Evolutionary conservation across 2,888 invertebrate species (phyloP).

Genomic region (Oscheius myriophilus): DNA sequence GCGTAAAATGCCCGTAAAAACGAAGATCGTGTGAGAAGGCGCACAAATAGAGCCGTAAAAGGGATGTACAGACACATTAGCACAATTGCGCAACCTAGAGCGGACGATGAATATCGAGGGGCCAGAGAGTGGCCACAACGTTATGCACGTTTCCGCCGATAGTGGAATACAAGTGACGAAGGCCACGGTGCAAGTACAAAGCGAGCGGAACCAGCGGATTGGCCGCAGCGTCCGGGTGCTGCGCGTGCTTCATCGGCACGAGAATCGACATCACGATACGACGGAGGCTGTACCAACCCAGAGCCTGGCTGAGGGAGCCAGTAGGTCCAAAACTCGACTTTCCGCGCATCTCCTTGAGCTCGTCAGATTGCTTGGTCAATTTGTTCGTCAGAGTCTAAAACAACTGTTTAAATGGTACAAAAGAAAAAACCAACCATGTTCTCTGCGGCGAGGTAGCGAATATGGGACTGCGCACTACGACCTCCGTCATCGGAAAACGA

Average conservation of each 20-base stretch:
- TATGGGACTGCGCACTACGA: conserved; percentile 39
- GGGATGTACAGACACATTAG: too few species aligned
- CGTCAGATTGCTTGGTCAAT: conserved; percentile 46
- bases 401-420: background rate
- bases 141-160: too few species aligned
- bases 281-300: background rate
- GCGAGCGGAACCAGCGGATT: too few species aligned
- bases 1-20: too few species aligned
- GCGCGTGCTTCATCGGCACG: background rate
- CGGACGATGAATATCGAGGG: too few species aligned
- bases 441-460: conserved; percentile 52
- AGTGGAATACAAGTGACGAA: too few species aligned
- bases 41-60: too few species aligned
- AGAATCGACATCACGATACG: background rate
- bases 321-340: conserved; percentile 60
- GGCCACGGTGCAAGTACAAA: too few species aligned
- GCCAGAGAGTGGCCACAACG: too few species aligned
- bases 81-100: too few species aligned
- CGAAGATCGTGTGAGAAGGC: too few species aligned
- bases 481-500: conserved; percentile 16
- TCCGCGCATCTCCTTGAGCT: conserved; percentile 59
- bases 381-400: background rate
- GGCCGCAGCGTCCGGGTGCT: too few species aligned
- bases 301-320: conserved; percentile 17
- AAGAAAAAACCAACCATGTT: conserved; percentile 48